phyloP scores from a whole-genome alignment of 1,140 invertebrate genomes.

The Bombus sylvicola region DNA sequence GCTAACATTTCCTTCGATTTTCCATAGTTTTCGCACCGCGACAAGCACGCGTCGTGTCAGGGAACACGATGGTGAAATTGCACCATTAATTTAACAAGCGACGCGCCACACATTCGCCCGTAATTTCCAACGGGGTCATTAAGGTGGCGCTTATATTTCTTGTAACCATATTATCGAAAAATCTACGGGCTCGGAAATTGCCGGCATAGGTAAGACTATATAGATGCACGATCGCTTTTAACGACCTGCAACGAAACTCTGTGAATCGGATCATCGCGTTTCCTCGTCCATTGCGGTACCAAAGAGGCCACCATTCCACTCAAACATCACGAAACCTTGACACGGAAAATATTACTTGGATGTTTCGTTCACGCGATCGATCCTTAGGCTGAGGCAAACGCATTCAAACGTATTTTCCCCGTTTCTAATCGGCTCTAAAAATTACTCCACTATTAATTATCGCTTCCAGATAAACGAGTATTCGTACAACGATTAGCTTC shows the following conservation, averaged over 20 bases:
- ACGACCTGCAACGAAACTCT: not conserved
- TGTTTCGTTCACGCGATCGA: no score
- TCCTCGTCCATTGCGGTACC: no score
- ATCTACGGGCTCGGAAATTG: slow-evolving; percentile 32
- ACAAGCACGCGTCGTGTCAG: slow-evolving; percentile 21
- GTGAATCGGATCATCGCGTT: no score
- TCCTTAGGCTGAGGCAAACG: no score
- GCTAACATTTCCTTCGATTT: slow-evolving; percentile 47
- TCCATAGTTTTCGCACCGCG: not conserved
- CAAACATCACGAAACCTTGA: not conserved
- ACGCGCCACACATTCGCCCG: slow-evolving; percentile 50
- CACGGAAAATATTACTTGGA: no score
- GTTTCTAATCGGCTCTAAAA: rapidly evolving
- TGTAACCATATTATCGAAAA: slow-evolving; percentile 52
- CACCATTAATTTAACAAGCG: slow-evolving; percentile 66
- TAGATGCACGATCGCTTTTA: not conserved
- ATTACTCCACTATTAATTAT: no score
- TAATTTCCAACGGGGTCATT: slow-evolving; percentile 59
- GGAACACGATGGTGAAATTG: slow-evolving; percentile 55
- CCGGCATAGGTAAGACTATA: not conserved
- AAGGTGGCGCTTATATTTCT: slow-evolving; percentile 46
- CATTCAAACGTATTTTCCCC: no score
- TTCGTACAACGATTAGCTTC: no score
- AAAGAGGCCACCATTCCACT: not conserved
- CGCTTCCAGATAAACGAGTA: no score